Evolutionary conservation across 1,140 invertebrate genomes (phyloP).

Genomic region (Aethina tumida): DNA sequence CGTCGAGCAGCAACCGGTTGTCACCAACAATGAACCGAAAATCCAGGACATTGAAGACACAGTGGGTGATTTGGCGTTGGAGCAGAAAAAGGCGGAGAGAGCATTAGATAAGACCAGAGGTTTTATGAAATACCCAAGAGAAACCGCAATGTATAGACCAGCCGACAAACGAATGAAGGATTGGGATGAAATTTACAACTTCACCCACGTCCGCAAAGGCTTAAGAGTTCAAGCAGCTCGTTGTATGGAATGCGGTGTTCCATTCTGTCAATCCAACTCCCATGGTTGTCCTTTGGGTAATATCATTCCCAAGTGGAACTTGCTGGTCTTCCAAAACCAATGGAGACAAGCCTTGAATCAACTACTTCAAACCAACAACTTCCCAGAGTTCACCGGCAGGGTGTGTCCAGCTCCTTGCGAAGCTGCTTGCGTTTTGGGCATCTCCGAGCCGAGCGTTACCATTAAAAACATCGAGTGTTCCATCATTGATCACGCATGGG

Average conservation of each 20-base stretch:
- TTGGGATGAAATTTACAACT: slow-evolving; percentile 96
- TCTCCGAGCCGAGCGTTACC: slow-evolving; percentile 91
- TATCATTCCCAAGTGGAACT: slow-evolving; percentile 99
- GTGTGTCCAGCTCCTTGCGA: slow-evolving; percentile 99
- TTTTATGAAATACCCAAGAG: slow-evolving; percentile 94
- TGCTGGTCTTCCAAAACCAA: slow-evolving; percentile 86
- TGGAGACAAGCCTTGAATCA: slow-evolving; percentile 96
- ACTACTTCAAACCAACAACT: slow-evolving; percentile 96
- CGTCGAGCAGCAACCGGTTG: slow-evolving; percentile 35
- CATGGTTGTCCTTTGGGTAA: slow-evolving; percentile 97
- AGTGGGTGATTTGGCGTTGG: slow-evolving; percentile 60
- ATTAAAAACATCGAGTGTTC: slow-evolving; percentile 99
- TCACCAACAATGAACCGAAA: slow-evolving; percentile 38
- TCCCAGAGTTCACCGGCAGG: slow-evolving; percentile 97
- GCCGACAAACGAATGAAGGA: slow-evolving; percentile 78
- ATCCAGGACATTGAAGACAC: slow-evolving; percentile 84
- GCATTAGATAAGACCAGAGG: slow-evolving; percentile 79
- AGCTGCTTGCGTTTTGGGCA: slow-evolving; percentile 94
- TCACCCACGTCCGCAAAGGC: slow-evolving; percentile 74
- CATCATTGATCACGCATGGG: slow-evolving; percentile 97
- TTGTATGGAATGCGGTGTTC: slow-evolving; percentile 99
- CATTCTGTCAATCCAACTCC: slow-evolving; percentile 90
- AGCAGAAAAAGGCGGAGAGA: slow-evolving; percentile 70
- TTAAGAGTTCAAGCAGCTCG: slow-evolving; percentile 86
- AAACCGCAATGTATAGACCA: slow-evolving; percentile 74